Base-by-base conservation (phyloP, 2,888 invertebrate species). In the Odiellus spinosus region DNA sequence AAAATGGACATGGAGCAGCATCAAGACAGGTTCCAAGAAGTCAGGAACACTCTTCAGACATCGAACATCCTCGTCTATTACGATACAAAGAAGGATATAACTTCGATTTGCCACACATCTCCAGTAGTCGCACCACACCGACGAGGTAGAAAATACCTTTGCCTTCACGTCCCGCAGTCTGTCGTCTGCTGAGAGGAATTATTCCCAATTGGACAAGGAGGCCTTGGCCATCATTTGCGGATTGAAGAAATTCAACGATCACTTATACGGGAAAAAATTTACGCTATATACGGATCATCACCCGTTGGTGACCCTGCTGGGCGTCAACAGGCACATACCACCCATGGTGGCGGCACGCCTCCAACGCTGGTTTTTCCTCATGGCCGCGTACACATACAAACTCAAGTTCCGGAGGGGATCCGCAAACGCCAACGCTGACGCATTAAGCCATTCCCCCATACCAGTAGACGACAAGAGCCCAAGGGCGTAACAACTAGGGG, bases 231-330 rank as follows among this genome's bases (percentile, higher is more conserved):
- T 67, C 3, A 58, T 67, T n/a, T 69, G 59, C 49, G 65, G 62
- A 1, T 58, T 66, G 2, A 57, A 59, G 21, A 62, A 62, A 53
- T 69, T 67, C 55, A 61, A 64, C 44, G 56, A 62, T 19, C 68
- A 63, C 52, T 6, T 26, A 4, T 26, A 26, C 8, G 26, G 66
- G 3, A 53, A 61, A 11, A 54, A 59, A 11, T 70, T 70, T 53
- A 63, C 61, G 1, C 52, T 67, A 11, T 36, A 58, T 6, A 67
- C 64, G 0, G 66, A 67, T 51, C 63, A 66, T 48, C 58, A 64
- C 47, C 65, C 69, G 0, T 50, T 71, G 3, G 62, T 56, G 5
- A 34, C 15, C 36, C 15, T 35, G 2, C 19, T 42, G 18, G 14
- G 21, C 18, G 35, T 18, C 3, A 20, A 42, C 4, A 38, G 11